phyloP scores from a whole-genome alignment of 2,888 invertebrate genomes.

The Carcina quercana region DNA sequence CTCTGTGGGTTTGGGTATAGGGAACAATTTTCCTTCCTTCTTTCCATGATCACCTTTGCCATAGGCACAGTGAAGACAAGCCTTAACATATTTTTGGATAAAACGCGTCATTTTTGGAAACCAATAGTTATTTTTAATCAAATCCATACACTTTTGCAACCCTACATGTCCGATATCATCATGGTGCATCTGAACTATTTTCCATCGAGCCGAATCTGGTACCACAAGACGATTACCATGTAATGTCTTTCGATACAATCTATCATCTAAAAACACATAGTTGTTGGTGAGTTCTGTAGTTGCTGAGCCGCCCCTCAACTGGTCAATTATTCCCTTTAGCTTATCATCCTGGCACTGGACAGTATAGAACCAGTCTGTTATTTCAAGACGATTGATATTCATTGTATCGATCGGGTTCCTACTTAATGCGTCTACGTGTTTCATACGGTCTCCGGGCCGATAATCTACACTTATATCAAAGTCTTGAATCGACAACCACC shows the following conservation, averaged over 20 bases:
- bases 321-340: conserved; percentile 4
- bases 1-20: conserved; percentile 13
- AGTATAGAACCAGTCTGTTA: conserved; percentile 8
- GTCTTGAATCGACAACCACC: conserved; percentile 30
- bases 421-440: conserved; percentile 33
- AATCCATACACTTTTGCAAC: conserved; percentile 27
- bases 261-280: conserved; percentile 6
- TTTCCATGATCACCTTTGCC: conserved; percentile 17
- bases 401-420: conserved; percentile 17
- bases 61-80: conserved; percentile 16
- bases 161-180: conserved; percentile 38
- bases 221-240: conserved; percentile 8
- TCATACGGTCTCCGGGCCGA: conserved; percentile 25
- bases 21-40: conserved; percentile 18
- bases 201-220: conserved; percentile 10
- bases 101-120: conserved; percentile 39
- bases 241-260: conserved; percentile 7
- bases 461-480: conserved; percentile 29
- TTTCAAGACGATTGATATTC: not conserved
- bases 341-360: conserved; percentile 8
- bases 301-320: not conserved
- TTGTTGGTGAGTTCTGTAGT: conserved; percentile 9
- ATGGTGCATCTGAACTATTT: conserved; percentile 19
- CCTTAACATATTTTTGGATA: conserved; percentile 34
- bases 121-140: conserved; percentile 36